Percentiles rank a stretch among this genome's conserved stretches.
phyloP scores from a whole-genome alignment of 2,797 vertebrate species.

The Onychomys leucogaster region DNA sequence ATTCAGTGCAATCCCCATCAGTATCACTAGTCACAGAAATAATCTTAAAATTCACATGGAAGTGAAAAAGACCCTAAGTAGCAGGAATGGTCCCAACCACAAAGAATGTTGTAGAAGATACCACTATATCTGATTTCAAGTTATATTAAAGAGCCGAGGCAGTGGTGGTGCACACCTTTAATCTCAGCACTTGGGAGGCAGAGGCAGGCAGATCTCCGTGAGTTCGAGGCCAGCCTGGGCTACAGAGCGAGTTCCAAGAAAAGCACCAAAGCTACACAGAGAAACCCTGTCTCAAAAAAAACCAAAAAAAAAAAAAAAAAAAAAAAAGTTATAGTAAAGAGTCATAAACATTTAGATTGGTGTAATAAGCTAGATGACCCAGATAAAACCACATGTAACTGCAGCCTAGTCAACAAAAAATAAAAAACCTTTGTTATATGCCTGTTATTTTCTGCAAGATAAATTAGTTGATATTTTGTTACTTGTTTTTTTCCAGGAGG shows the following conservation, averaged over 20 bases:
- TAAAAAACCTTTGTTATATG: background rate
- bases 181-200: no score
- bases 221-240: no score
- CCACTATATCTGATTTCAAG: background rate
- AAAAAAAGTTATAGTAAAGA: background rate
- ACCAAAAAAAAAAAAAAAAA: no score
- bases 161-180: no score
- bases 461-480: conserved; percentile 58
- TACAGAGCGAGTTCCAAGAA: no score
- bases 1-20: background rate
- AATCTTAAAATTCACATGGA: background rate
- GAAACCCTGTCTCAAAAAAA: no score
- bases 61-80: background rate
- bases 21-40: background rate
- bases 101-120: background rate
- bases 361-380: background rate
- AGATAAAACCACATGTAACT: background rate
- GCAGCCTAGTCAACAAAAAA: background rate
- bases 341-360: background rate
- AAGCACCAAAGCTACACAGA: no score
- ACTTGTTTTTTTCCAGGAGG: conserved; percentile 90
- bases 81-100: background rate
- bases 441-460: conserved; percentile 52
- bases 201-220: no score
- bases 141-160: background rate